Evolutionary conservation across 2,888 invertebrate species (phyloP), one percentile per base, ranked within the genome.

Genomic region (Corythucha ciliata): DNA sequence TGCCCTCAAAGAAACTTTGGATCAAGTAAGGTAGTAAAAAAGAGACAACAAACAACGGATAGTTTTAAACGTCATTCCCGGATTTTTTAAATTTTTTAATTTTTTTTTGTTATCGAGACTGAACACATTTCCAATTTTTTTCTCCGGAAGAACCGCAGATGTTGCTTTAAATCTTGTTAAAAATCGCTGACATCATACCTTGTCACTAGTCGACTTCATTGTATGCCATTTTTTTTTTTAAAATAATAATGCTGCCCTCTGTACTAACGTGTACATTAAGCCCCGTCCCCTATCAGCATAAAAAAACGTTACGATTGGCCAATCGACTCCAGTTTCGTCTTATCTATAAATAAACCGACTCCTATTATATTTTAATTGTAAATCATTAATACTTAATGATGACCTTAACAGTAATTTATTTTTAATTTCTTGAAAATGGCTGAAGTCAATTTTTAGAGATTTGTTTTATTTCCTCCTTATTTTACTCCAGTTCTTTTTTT

Each of bases 1-100:
- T 58, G 83, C 84, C 48, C 72, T 88, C 54, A 75, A 75, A 67
- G 79, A 79, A 65, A 79, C 79, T 4, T 40, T 62, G 33, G 55
- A 56, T 27, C 56, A 56, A 54, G 56, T 56, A 21, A 53, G 56
- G 40, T 56, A 56, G 54, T 46, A 5, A 8, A 26, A 12, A 18
- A 33, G 12, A 5, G 14, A 33, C 33, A 14, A 33, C 4, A n/a
- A n/a, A n/a, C n/a, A n/a, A 26, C 8, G 2, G 10, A 24, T 48
- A 21, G 10, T 10, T 26, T 33, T 20, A 29, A 21, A 25, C 22
- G 20, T 22, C 36, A 27, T 16, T 22, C 18, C 18, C 24, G 27
- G 21, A 40, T 5, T 25, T 25, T 20, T 24, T 21, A 12, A 39
- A 25, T 7, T 24, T 47, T 22, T 36, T 12, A 36, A 14, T 47